Conservation (phyloP, 2,113 vertebrate species). For the Notarius quadriscutis region DNA sequence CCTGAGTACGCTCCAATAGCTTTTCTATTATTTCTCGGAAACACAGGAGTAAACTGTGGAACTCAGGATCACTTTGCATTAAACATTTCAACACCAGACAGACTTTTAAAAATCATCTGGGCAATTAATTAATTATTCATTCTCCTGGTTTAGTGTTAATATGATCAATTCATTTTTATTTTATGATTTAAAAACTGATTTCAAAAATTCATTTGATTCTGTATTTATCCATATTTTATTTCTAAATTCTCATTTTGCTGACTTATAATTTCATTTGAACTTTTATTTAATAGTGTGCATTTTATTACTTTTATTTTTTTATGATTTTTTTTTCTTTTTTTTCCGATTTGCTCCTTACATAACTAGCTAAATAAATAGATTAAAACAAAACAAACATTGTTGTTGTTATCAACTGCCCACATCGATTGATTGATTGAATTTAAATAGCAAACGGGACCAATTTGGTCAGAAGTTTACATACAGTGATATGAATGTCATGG, state of each 20-base stretch:
- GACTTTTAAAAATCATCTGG: neutral
- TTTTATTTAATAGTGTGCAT: neutral
- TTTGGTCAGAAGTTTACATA: no score
- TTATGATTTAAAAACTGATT: neutral
- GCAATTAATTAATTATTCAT: no score
- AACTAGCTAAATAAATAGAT: no score
- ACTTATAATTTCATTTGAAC: neutral
- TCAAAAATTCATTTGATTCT: neutral
- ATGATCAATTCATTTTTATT: neutral
- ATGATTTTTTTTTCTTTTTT: neutral
- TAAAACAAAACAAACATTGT: no score
- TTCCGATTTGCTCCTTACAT: neutral
- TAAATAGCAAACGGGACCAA: no score
- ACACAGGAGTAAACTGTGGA: neutral
- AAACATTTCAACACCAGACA: neutral
- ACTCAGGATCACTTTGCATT: neutral
- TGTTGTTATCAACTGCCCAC: neutral
- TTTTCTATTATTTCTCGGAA: neutral
- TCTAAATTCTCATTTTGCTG: neutral
- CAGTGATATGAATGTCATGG: no score
- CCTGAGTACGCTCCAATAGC: neutral
- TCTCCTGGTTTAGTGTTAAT: neutral
- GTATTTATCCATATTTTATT: neutral
- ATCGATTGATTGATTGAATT: neutral
- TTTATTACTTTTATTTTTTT: neutral